Percentiles rank a stretch among this genome's conserved stretches.
phyloP scores from a whole-genome alignment of 2,888 invertebrate species.

The Cephus pulcher region DNA sequence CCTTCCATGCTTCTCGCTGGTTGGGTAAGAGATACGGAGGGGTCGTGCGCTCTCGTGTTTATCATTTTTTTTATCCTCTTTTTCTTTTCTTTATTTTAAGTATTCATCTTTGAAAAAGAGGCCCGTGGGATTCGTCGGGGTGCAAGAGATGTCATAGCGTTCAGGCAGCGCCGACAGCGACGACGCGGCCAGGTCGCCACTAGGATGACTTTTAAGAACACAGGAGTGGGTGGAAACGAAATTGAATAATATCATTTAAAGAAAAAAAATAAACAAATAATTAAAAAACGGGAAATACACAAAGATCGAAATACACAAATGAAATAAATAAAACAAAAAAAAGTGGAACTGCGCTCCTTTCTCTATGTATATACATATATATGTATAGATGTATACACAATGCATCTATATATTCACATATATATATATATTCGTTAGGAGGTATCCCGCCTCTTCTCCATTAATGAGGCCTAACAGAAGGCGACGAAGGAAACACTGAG shows the following conservation, averaged over 20 bases:
- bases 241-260: constrained; percentile 31
- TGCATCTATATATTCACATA: constrained; percentile 11
- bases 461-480: constrained; percentile 40
- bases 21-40: background rate
- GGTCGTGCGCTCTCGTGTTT: background rate
- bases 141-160: background rate
- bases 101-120: background rate
- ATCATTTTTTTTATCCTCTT: background rate
- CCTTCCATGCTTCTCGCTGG: constrained; percentile 34
- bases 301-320: constrained; percentile 14
- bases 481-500: constrained; percentile 63
- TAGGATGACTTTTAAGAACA: constrained; percentile 9
- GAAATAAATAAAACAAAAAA: constrained; percentile 20
- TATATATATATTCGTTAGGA: constrained; percentile 15
- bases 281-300: constrained; percentile 8
- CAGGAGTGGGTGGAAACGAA: constrained; percentile 8
- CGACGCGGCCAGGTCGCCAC: constrained; percentile 14
- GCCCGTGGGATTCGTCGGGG: background rate
- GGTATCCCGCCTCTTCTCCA: background rate
- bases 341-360: constrained; percentile 22
- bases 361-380: background rate
- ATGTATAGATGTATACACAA: background rate
- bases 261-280: constrained; percentile 12
- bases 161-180: constrained; percentile 7
- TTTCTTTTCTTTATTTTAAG: background rate